These are phyloP conservation scores for Ivindomyrus marchei DNA, from an alignment of 2,113 vertebrate genomes.

Conservation along the genomic window DNA sequence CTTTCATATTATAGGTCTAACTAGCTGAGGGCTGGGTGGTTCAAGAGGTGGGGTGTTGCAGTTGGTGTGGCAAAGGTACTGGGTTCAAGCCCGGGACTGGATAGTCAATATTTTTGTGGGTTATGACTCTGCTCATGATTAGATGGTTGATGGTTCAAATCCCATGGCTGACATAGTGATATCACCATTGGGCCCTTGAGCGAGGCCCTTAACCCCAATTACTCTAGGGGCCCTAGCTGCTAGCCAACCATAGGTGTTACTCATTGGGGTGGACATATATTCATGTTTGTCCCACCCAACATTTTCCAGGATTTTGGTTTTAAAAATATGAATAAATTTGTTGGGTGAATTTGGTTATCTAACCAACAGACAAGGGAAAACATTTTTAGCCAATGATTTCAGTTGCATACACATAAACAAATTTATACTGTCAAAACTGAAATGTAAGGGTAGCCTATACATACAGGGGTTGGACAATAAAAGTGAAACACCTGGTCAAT, in stretches of 20 bases:
- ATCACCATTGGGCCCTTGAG: neutral
- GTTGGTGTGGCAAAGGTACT: no score
- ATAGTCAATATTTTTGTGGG: neutral
- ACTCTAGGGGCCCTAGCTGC: neutral
- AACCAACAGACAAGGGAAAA: neutral
- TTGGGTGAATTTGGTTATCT: neutral
- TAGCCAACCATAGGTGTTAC: neutral
- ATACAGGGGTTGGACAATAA: neutral
- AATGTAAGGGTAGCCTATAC: neutral
- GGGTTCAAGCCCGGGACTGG: neutral
- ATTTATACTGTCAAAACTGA: neutral
- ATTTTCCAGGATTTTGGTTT: neutral
- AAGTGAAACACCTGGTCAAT: neutral
- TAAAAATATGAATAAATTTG: neutral
- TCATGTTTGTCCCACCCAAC: neutral
- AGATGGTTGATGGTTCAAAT: neutral
- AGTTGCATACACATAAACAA: neutral
- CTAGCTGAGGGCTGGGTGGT: no score
- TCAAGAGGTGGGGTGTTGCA: no score
- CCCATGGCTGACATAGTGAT: neutral
- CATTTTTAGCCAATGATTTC: no score
- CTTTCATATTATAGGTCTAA: no score
- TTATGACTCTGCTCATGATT: neutral
- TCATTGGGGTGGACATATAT: neutral
- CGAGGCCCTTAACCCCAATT: neutral